Evolutionary conservation across 35 echinoderm and acorn worm genomes (phyloP), one percentile per base, ranked within the genome.

Genomic region (Ophiothrix spiculata): DNA sequence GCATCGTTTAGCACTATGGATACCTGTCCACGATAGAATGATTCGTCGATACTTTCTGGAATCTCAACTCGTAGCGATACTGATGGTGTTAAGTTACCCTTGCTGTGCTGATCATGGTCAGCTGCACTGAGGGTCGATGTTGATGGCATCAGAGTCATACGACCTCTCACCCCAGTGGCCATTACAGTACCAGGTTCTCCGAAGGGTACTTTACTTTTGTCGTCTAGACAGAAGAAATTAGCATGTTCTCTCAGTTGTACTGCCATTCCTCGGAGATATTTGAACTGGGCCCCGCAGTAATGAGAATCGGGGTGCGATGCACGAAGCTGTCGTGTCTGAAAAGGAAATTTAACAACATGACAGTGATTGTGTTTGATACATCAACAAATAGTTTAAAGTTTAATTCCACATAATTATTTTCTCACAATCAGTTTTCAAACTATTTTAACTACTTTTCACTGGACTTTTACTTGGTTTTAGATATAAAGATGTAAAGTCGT

Each of bases 141-240:
- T 56, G 80, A 38, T 19, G 80, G 80, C 3, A 38, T 34, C 21
- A 83, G 39, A 8, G 80, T 83, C 80, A 21, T 6, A 6, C 42
- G 42, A 49, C 42, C 42, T 49, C 42, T 49, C 25, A 83, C 80
- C 35, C 80, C 80, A 8, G 80, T 83, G 54, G 80, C 33, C 28
- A 83, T 38, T 19, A 63, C 35, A 40, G 31, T 31, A 28, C 80
- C 80, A 29, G 80, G 80, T 54, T 83, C 39, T 38, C 80, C 80
- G 39, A 29, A 83, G 29, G 80, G 80, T 19, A 83, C 80, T 83
- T 83, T 83, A 38, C 32, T 38, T 40, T 83, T 83, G 29, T 83
- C 80, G 32, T 83, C 80, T 19, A 32, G 39, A 38, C 80, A 83
- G 33, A 56, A 40, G 3, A 83, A 31, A 23, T n/a, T 38, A 83